Evolutionary conservation across 2,797 vertebrate species (phyloP).

Genomic region (Gouania willdenowi): DNA sequence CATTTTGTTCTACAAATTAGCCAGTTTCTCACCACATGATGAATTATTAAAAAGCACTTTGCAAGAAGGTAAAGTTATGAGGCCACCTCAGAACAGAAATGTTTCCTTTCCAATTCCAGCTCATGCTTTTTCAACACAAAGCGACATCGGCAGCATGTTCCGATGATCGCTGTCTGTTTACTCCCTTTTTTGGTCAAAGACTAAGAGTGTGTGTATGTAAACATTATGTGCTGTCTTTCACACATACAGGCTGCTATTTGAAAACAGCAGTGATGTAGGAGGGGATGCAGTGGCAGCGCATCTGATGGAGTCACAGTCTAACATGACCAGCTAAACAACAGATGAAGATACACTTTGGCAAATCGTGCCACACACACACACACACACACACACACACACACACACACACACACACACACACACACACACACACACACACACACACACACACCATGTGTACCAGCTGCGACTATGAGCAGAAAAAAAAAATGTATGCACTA

Average conservation of each 20-base stretch:
- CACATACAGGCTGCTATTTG: constrained; percentile 29
- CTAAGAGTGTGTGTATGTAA: constrained; percentile 59
- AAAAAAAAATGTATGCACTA: constrained; percentile 24
- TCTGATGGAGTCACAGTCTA: constrained; percentile 54
- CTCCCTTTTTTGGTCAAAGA: constrained; percentile 56
- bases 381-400: constrained; percentile 24
- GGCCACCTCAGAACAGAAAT: constrained; percentile 48
- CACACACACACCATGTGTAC: constrained; percentile 2
- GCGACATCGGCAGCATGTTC: constrained; percentile 52
- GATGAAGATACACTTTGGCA: constrained; percentile 48
- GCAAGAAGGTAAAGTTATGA: constrained; percentile 21
- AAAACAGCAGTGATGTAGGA: constrained; percentile 70
- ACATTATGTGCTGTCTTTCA: constrained; percentile 59
- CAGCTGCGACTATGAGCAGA: constrained; percentile 20
- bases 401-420: constrained; percentile 4
- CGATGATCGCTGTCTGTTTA: constrained; percentile 61
- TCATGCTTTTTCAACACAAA: constrained; percentile 50
- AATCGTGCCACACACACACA: constrained; percentile 10
- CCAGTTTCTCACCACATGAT: too few relatives aligned
- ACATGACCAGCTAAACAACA: constrained; percentile 59
- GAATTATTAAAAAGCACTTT: constrained; percentile 22
- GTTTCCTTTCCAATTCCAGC: constrained; percentile 28
- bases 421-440: constrained; percentile 27
- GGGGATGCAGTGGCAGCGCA: constrained; percentile 48
- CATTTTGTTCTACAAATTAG: constrained; percentile 20